Conservation (phyloP, 64 coral and sea anemone genomes). For the Pocillopora verrucosa region DNA sequence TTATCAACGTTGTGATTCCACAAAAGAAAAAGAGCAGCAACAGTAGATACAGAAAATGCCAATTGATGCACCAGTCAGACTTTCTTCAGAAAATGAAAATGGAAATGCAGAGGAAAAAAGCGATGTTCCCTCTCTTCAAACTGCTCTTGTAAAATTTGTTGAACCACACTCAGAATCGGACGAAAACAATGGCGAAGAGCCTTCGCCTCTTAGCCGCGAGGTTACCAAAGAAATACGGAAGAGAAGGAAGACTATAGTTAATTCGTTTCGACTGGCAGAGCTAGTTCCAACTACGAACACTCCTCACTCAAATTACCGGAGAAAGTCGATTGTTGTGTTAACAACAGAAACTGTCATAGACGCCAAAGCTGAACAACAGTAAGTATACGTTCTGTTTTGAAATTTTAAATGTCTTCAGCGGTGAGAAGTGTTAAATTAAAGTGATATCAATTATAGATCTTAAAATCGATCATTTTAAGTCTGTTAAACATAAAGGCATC, state of each 20-base stretch:
- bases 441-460: too few species aligned
- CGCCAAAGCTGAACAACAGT: constrained; percentile 79
- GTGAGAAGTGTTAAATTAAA: too few species aligned
- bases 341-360: constrained; percentile 81
- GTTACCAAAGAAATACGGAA: constrained; percentile 68
- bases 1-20: neutral
- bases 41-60: neutral
- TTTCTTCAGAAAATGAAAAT: neutral
- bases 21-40: neutral
- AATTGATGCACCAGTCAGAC: neutral
- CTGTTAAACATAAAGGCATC: too few species aligned
- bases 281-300: constrained; percentile 79
- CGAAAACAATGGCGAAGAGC: constrained; percentile 22
- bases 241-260: constrained; percentile 81
- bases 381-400: constrained; percentile 1
- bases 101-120: neutral
- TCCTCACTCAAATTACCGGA: constrained; percentile 71
- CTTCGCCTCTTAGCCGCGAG: constrained; percentile 45
- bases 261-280: constrained; percentile 87
- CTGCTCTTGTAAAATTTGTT: neutral
- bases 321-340: constrained; percentile 73
- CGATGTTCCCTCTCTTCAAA: neutral
- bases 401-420: too few species aligned
- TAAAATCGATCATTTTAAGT: too few species aligned
- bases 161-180: constrained; percentile 10